A percentile compares a stretch with the other conserved stretches of the same genome.
These are phyloP conservation scores for Laothoe populi DNA, from an alignment of 2,888 invertebrate genomes.

Conservation along the genomic window DNA sequence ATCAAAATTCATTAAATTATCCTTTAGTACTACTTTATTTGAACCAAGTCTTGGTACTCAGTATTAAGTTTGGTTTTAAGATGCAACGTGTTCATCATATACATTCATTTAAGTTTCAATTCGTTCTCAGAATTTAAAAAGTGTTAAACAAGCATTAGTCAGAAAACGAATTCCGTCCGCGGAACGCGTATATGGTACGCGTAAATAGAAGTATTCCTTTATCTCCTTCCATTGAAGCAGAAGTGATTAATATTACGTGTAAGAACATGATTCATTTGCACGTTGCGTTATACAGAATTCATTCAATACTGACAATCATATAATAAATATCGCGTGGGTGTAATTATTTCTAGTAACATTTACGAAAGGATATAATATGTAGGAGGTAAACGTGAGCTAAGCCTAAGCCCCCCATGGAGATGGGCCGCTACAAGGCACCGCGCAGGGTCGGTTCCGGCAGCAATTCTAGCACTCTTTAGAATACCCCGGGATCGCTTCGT, in stretches of 20 bases:
- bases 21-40: too few species aligned
- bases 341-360: slow-evolving; percentile 12
- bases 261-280: slow-evolving; percentile 29
- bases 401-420: too few species aligned
- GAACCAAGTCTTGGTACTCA: too few species aligned
- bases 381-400: too few species aligned
- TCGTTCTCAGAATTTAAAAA: slow-evolving; percentile 1
- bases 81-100: too few species aligned
- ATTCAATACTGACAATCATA: slow-evolving; percentile 20
- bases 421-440: too few species aligned
- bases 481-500: too few species aligned
- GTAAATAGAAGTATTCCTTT: slow-evolving; percentile 28
- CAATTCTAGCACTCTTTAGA: too few species aligned
- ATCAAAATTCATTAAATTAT: too few species aligned
- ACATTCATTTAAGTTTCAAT: not conserved
- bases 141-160: slow-evolving; percentile 13
- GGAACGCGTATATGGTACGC: slow-evolving; percentile 17
- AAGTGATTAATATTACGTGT: slow-evolving; percentile 28
- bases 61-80: too few species aligned
- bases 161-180: slow-evolving; percentile 15
- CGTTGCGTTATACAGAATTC: slow-evolving; percentile 28
- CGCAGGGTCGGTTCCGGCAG: too few species aligned
- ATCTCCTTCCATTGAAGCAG: slow-evolving; percentile 29
- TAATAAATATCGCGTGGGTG: slow-evolving; percentile 11
- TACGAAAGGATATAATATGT: not conserved